phyloP scores from a whole-genome alignment of 2,888 invertebrate genomes.

The Cheilosia grossa region DNA sequence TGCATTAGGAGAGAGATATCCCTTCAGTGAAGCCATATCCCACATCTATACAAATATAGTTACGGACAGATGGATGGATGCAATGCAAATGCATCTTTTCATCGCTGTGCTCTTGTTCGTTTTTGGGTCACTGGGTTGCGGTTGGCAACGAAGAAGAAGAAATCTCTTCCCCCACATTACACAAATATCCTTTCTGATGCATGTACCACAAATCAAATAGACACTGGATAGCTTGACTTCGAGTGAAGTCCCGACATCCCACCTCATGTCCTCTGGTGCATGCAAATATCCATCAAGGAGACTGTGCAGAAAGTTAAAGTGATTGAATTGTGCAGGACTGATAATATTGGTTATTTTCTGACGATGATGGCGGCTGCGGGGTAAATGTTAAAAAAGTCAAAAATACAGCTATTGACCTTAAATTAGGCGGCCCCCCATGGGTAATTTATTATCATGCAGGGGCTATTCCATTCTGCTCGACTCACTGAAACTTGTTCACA shows the following conservation, averaged over 20 bases:
- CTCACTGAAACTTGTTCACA: conserved; percentile 18
- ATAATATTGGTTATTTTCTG: conserved; percentile 23
- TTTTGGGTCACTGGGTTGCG: conserved; percentile 65
- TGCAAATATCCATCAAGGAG: neutral
- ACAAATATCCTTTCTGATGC: conserved; percentile 18
- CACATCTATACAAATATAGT: neutral
- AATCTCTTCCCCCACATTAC: neutral
- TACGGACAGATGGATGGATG: neutral
- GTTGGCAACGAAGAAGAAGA: conserved; percentile 29
- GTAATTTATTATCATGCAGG: neutral
- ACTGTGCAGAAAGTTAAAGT: neutral
- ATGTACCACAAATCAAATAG: conserved; percentile 60
- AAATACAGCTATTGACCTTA: conserved; percentile 10
- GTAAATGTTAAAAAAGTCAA: conserved; percentile 5
- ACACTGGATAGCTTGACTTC: conserved; percentile 44
- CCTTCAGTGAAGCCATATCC: conserved; percentile 16
- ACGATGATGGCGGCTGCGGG: neutral
- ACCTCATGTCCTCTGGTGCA: conserved; percentile 1
- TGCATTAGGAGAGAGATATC: conserved; percentile 21
- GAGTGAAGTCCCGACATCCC: conserved; percentile 49
- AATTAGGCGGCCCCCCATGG: neutral
- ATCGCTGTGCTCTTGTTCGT: conserved; percentile 36
- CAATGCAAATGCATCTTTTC: conserved; percentile 55
- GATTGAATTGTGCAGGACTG: neutral
- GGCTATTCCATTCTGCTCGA: neutral